Evolutionary conservation across 2,888 invertebrate genomes (phyloP), one percentile per base, ranked within the genome.

Genomic region (Cantharis nigra): DNA sequence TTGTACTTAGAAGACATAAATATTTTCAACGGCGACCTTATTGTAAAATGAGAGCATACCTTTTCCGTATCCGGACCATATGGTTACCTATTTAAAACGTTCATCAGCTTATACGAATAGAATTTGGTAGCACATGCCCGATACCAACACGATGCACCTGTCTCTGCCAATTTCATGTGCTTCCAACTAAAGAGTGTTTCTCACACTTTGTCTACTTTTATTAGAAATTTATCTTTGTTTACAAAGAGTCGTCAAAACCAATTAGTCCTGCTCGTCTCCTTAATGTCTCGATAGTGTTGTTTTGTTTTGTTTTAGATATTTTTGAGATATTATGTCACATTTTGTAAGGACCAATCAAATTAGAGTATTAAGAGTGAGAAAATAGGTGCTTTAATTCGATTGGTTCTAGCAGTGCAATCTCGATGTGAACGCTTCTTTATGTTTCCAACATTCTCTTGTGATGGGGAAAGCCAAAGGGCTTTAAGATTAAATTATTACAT

Each of bases 81-180:
- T 72, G 76, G 76, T 30, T 70, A 63, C 63, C 71, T 71, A 76
- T 69, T 76, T 69, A 63, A 76, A 33, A 63, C 69, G 49, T 71
- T 69, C 49, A 14, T 62, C 62, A 71, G 75, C 69, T 76, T 71
- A 18, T 18, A 69, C 62, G 71, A 72, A 76, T 76, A 69, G 62
- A 67, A 67, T 71, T 75, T 71, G 30, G 72, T 69, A 72, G 76
- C 76, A 76, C 72, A 76, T 69, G 76, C 72, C 69, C 69, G n/a
- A 26, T 23, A 67, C 13, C 65, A 72, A 69, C 72, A 63, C 7
- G 20, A 69, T 72, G 72, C 76, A 76, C 76, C 76, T 76, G 76
- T 72, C 72, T 20, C 30, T 70, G 72, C 28, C 72, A 18, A 10
- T 69, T 76, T 69, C 72, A 76, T 76, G 49, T 72, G 63, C 64